Evolutionary conservation across 2,888 invertebrate genomes (phyloP).

Genomic region (Patella pellucida): DNA sequence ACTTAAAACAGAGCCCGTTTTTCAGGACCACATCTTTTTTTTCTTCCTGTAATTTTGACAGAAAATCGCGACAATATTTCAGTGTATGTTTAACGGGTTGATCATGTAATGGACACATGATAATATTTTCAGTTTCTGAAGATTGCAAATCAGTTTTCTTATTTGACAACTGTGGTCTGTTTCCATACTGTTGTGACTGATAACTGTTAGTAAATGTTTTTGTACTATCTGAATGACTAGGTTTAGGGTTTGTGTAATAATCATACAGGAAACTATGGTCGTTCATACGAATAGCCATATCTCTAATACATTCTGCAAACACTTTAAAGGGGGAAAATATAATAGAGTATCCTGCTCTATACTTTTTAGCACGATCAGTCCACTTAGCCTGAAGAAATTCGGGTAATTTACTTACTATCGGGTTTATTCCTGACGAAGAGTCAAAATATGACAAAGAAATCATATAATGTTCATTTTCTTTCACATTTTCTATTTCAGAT

Average conservation of each 20-base stretch:
- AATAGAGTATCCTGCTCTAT: slow-evolving; percentile 12
- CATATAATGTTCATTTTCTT: slow-evolving; percentile 8
- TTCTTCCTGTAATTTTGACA: no score
- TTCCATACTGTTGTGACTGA: no score
- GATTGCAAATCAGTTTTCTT: no score
- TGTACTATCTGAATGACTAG: no score
- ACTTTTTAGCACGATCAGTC: slow-evolving; percentile 18
- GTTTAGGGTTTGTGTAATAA: no score
- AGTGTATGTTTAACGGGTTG: slow-evolving; percentile 18
- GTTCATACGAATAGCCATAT: no score
- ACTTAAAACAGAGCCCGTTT: slow-evolving; percentile 28
- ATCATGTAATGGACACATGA: background rate
- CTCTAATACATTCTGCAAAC: no score
- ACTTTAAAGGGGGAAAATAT: no score
- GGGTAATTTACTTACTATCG: slow-evolving; percentile 27
- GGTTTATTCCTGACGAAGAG: slow-evolving; percentile 19
- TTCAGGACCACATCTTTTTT: background rate
- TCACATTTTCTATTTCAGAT: slow-evolving; percentile 16
- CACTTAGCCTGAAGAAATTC: slow-evolving; percentile 21
- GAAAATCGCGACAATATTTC: slow-evolving; percentile 24
- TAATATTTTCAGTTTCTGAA: no score
- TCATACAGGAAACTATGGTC: no score
- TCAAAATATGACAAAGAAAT: slow-evolving; percentile 23
- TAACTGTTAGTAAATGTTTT: no score
- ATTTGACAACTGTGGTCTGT: no score